phyloP scores from a whole-genome alignment of 2,888 invertebrate genomes.

The Pachymerium ferrugineum region DNA sequence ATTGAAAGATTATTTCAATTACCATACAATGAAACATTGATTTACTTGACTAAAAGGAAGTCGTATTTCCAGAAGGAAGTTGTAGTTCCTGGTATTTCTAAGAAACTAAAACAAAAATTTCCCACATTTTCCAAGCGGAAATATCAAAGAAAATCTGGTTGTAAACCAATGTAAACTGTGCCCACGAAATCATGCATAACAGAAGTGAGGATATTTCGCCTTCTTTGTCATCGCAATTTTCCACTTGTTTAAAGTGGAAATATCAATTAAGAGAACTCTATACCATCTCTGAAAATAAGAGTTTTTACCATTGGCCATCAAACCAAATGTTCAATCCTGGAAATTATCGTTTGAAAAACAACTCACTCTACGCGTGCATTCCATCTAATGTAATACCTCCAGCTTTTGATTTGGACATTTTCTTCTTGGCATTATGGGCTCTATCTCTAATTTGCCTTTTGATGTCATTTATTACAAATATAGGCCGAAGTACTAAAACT shows the following conservation, averaged over 20 bases:
- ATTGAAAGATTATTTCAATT: too few relatives aligned
- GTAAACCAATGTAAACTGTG: too few relatives aligned
- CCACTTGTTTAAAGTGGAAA: neutral
- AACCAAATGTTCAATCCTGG: neutral
- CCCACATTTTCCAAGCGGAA: too few relatives aligned
- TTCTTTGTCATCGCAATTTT: too few relatives aligned
- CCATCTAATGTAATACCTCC: neutral
- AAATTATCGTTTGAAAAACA: neutral
- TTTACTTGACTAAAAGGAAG: too few relatives aligned
- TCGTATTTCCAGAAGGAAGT: too few relatives aligned
- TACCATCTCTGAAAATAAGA: neutral
- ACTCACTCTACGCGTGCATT: neutral
- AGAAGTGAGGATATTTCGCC: neutral
- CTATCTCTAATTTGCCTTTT: neutral
- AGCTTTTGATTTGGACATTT: neutral
- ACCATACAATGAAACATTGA: too few relatives aligned
- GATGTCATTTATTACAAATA: neutral
- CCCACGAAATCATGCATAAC: neutral
- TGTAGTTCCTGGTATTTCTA: too few relatives aligned
- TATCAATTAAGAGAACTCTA: neutral
- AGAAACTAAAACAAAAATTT: too few relatives aligned
- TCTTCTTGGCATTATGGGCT: neutral
- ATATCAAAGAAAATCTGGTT: too few relatives aligned
- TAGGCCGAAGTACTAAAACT: neutral
- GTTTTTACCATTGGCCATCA: neutral